Conservation (phyloP, 2,888 invertebrate species). For the Biston stratarius region DNA sequence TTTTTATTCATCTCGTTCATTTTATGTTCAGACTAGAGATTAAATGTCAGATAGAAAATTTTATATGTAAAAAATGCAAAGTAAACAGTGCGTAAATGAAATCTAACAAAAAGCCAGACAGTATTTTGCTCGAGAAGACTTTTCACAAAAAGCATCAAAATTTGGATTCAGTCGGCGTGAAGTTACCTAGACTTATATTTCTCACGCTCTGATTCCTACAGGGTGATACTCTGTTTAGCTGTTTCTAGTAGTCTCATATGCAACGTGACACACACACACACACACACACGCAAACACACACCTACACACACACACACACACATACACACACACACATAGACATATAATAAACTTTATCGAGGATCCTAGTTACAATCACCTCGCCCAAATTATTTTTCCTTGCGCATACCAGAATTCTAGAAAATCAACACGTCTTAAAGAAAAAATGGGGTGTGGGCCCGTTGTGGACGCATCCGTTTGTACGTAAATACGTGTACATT, state of each 20-base stretch:
- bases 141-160: conserved; percentile 40
- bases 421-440: too few relatives aligned
- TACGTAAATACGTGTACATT: too few relatives aligned
- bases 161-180: conserved; percentile 54
- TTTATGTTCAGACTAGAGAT: neutral
- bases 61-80: neutral
- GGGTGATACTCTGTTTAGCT: conserved; percentile 36
- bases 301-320: too few relatives aligned
- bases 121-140: conserved; percentile 26
- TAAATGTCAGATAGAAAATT: neutral
- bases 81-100: conserved; percentile 17
- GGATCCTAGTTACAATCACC: too few relatives aligned
- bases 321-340: too few relatives aligned
- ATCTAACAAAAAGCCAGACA: conserved; percentile 21
- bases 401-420: too few relatives aligned
- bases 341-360: too few relatives aligned
- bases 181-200: conserved; percentile 61
- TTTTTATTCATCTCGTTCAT: neutral
- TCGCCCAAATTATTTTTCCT: too few relatives aligned
- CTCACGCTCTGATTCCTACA: conserved; percentile 62
- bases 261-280: conserved; percentile 8
- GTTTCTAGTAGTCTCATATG: conserved; percentile 48
- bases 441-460: too few relatives aligned
- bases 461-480: too few relatives aligned
- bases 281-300: too few relatives aligned